phyloP scores from a whole-genome alignment of 1,140 invertebrate species.

The Tetramorium alpestre region DNA sequence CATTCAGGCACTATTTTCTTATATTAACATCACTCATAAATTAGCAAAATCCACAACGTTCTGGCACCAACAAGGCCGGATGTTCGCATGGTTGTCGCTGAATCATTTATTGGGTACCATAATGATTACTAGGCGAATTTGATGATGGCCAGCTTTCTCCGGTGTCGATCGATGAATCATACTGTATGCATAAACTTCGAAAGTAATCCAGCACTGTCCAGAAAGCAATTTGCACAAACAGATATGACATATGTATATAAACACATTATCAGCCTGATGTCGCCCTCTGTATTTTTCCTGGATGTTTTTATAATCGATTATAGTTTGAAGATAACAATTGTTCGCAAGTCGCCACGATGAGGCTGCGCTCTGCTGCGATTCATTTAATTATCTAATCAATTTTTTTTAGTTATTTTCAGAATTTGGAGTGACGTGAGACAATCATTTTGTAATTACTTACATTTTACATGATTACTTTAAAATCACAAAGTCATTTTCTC shows the following conservation, averaged over 20 bases:
- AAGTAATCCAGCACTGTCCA: background rate
- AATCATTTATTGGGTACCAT: background rate
- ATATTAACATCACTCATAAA: background rate
- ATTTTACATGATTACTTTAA: background rate
- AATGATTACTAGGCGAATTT: slow-evolving; percentile 34
- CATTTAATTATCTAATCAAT: background rate
- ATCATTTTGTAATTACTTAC: background rate
- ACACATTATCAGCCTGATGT: background rate
- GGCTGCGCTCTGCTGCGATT: background rate
- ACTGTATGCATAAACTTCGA: background rate
- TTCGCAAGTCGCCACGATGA: background rate
- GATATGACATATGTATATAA: background rate
- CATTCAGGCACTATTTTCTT: background rate
- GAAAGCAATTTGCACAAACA: slow-evolving; percentile 4
- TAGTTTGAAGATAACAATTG: background rate
- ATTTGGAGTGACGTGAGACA: background rate
- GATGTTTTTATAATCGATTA: slow-evolving; percentile 5
- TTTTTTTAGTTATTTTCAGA: background rate
- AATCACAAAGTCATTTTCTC: background rate
- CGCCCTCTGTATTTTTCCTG: background rate
- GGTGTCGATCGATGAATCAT: slow-evolving; percentile 10
- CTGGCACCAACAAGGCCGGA: background rate
- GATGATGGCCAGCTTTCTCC: background rate
- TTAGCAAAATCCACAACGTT: background rate
- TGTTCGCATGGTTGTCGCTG: background rate